phyloP scores from a whole-genome alignment of 2,113 vertebrate genomes.

The Notechis scutatus region DNA sequence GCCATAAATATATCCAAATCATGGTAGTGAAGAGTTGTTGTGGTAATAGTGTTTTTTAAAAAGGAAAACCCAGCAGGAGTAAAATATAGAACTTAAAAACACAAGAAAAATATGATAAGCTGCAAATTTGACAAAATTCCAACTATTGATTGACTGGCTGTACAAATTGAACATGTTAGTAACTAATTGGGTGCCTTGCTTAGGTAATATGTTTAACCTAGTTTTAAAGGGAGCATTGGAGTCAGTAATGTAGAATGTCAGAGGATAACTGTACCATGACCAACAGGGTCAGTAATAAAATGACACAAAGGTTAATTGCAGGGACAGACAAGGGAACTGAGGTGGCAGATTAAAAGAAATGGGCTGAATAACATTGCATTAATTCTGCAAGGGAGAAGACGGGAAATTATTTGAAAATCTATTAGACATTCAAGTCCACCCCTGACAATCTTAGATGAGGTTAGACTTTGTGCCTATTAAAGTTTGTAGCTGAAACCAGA shows the following conservation, averaged over 20 bases:
- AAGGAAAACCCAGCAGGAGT: conserved; percentile 18
- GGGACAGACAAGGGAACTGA: conserved; percentile 29
- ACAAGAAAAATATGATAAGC: conserved; percentile 45
- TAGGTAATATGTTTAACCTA: conserved; percentile 36
- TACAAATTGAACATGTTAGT: conserved; percentile 42
- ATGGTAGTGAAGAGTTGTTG: background rate
- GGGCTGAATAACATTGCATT: conserved; percentile 12
- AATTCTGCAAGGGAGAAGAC: background rate
- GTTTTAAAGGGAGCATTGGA: conserved; percentile 43
- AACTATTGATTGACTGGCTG: conserved; percentile 39
- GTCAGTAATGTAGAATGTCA: conserved; percentile 45
- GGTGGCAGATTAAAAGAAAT: conserved; percentile 41
- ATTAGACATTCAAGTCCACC: background rate
- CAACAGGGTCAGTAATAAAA: conserved; percentile 47
- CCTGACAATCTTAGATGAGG: conserved; percentile 26
- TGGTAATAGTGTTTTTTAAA: background rate
- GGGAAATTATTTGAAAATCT: conserved; percentile 3
- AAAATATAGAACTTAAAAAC: conserved; percentile 43
- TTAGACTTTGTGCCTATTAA: background rate
- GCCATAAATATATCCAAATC: conserved; percentile 34
- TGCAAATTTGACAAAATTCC: conserved; percentile 48
- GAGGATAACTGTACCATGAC: conserved; percentile 36
- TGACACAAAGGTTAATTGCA: conserved; percentile 55
- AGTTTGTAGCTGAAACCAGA: background rate
- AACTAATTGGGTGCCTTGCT: conserved; percentile 51